Evolutionary conservation across 2,888 invertebrate species (phyloP), one percentile per base, ranked within the genome.

Genomic region (Empis livida): DNA sequence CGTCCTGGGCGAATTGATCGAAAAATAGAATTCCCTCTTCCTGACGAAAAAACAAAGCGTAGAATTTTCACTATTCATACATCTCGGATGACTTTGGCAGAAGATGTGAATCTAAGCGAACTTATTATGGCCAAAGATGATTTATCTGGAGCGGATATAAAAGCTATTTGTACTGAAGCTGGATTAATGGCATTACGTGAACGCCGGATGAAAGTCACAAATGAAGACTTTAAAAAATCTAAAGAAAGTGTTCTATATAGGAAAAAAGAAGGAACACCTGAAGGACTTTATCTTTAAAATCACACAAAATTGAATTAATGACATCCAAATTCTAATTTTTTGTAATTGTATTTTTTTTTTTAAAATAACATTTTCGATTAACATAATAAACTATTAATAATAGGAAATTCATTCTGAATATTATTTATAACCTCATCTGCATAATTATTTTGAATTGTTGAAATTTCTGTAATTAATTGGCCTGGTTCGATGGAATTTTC

Each of bases 71-170:
- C 86, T 54, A 99, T 99, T 60, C 99, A 99, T 70, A 99, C 99
- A 1, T 91, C 91, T n/a, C 78, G 94, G 54, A 99, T 99, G 99
- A 99, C 97, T 0, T 73, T 99, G 49, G 85, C 96, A 10, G 88
- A 86, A 52, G 96, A 99, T 72, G 99, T 99, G 10, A 93, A 95
- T 64, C 77, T 99, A 11, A 92, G 89, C 50, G 97, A 99, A 68
- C 80, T 97, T 45, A 95, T 99, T 53, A 94, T 96, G 91, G 92
- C 97, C 5, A 99, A 99, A 68, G 99, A 99, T 75, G 99, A 99
- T 73, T 77, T 99, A 14, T 97, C 96, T 45, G 99, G 99, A 16
- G 93, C 93, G 52, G 93, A 93, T 67, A 93, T 93, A 56, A 93
- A 93, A 76, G 99, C 99, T 14, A 97, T 99, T 68, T 99, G 99